phyloP scores from a whole-genome alignment of 2,113 vertebrate species.

The Puntigrus tetrazona region DNA sequence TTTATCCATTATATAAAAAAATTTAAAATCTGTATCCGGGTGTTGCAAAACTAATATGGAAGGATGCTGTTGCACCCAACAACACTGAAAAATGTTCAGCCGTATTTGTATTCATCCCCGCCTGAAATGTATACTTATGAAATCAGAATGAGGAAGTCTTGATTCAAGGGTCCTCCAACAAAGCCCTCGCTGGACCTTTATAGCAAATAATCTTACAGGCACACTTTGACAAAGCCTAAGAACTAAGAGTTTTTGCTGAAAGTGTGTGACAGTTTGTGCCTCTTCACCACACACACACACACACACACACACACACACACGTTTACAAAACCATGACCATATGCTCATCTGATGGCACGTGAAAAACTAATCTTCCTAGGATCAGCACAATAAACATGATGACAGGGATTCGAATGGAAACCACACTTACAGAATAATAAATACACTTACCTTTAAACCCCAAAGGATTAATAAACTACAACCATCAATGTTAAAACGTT shows the following conservation, averaged over 20 bases:
- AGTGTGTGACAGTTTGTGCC: not conserved
- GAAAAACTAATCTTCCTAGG: not conserved
- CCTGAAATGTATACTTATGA: not conserved
- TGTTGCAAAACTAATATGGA: not conserved
- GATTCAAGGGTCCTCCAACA: slow-evolving; percentile 34
- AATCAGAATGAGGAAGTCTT: not conserved
- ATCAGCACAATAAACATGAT: slow-evolving; percentile 5
- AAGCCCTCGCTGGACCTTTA: slow-evolving; percentile 11
- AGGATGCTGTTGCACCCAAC: not conserved
- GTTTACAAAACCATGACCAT: not conserved
- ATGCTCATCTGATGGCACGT: not conserved
- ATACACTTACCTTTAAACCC: not conserved
- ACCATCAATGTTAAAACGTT: not conserved
- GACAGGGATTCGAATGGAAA: not conserved
- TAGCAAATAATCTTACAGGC: slow-evolving; percentile 26
- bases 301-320: not conserved
- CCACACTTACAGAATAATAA: not conserved
- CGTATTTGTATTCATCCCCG: not conserved
- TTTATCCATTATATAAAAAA: not conserved
- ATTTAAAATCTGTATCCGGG: not conserved
- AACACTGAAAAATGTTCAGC: not conserved
- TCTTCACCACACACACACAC: not conserved
- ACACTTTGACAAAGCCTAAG: slow-evolving; percentile 2
- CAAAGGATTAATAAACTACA: not conserved
- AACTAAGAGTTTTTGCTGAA: not conserved